Evolutionary conservation across 1,140 invertebrate genomes (phyloP), one percentile per base, ranked within the genome.

Genomic region (Lysiphlebus fabarum): DNA sequence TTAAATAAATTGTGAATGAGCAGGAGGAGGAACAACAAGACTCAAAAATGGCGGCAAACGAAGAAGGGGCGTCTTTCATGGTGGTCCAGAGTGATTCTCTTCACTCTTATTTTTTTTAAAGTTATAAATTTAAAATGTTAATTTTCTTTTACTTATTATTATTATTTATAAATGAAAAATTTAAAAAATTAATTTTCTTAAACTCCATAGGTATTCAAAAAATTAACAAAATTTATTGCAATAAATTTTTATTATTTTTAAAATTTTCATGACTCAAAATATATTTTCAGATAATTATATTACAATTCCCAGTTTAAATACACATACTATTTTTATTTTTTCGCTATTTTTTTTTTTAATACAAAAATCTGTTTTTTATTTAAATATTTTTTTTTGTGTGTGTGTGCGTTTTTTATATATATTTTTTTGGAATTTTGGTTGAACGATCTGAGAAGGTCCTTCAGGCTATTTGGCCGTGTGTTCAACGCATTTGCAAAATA

Each of bases 11-110:
- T 38, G 38, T 11, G 56, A 58, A 9, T 0, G 49, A 51, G 40
- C 14, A 38, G 43, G 45, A 53, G 54, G 61, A 59, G 59, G 56
- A 56, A 66, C 43, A 60, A 59, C 45, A 57, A 45, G 61, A 59
- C 56, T 64, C 54, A 58, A 65, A 65, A 63, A 65, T 69, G 70
- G 63, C 67, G 64, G 68, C 58, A 26, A 26, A 1, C 17, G 4
- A 26, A 57, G 67, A 38, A 51, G 61, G 66, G 65, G 67, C 65
- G 68, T 75, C 74, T 74, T 76, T 76, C 75, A 76, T 67, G 75
- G 75, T 78, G 75, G 75, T 77, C 75, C 73, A 62, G 56, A 26
- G 56, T 42, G 47, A 41, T 17, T 7, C 37, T 51, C 7, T 37
- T 37, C 41, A 43, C 40, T 38, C 49, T 47, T 48, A 36, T 17